These are phyloP conservation scores for Thecophora atra DNA, from an alignment of 2,888 invertebrate species.

Conservation along the genomic window DNA sequence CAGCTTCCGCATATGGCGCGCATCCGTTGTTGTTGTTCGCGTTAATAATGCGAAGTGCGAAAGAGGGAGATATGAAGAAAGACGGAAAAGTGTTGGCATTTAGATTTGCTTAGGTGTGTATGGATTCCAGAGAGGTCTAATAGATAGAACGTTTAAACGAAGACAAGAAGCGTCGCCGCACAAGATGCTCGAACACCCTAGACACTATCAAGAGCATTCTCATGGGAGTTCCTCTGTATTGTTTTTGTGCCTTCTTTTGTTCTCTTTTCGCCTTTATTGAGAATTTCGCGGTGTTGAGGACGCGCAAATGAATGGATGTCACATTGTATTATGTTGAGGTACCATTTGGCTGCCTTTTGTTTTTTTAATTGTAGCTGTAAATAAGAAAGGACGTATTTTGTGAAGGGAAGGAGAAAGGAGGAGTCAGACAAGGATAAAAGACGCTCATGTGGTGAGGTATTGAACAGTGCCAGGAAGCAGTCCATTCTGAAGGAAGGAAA, in stretches of 20 bases:
- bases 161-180: no score
- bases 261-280: background rate
- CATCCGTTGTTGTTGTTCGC: background rate
- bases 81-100: background rate
- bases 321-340: background rate
- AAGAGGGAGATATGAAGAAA: no score
- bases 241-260: background rate
- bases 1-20: background rate
- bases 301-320: background rate
- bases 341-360: constrained; percentile 1
- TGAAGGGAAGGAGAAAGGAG: no score
- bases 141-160: background rate
- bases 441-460: no score
- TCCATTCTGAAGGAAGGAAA: no score
- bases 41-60: background rate
- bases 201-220: no score
- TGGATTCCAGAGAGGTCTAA: background rate
- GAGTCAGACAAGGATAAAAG: no score
- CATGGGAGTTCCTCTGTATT: background rate
- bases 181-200: background rate
- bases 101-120: no score
- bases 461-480: no score
- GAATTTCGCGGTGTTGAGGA: background rate
- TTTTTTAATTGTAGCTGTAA: background rate
- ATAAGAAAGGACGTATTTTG: background rate